phyloP scores from a whole-genome alignment of 1,140 invertebrate genomes.

The Hypothenemus hampei region DNA sequence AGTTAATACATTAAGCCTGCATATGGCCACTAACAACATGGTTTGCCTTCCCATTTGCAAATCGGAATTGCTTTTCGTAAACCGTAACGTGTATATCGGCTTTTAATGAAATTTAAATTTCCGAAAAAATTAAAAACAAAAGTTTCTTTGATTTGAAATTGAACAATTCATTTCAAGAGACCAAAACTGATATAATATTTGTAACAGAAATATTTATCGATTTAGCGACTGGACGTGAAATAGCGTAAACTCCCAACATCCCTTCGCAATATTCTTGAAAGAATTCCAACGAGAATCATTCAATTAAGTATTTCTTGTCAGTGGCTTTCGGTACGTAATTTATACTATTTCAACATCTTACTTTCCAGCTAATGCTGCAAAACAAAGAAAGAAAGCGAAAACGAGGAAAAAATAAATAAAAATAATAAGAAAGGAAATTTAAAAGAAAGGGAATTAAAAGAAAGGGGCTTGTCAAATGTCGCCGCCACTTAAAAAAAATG shows the following conservation, averaged over 20 bases:
- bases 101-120: too few species aligned
- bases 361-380: background rate
- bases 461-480: constrained; percentile 30
- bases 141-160: too few species aligned
- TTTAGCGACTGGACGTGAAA: too few species aligned
- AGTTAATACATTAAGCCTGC: too few species aligned
- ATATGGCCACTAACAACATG: too few species aligned
- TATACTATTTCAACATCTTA: background rate
- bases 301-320: constrained; percentile 37
- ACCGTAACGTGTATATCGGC: too few species aligned
- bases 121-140: too few species aligned
- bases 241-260: constrained; percentile 35
- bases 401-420: background rate
- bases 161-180: too few species aligned
- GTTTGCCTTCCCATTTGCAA: too few species aligned
- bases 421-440: constrained; percentile 4
- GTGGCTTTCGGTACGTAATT: constrained; percentile 18
- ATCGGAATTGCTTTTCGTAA: too few species aligned
- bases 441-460: constrained; percentile 24
- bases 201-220: too few species aligned
- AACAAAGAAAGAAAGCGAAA: background rate
- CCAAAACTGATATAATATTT: too few species aligned
- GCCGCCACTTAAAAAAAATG: constrained; percentile 23
- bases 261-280: constrained; percentile 35
- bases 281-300: constrained; percentile 33